Evolutionary conservation across 2,113 vertebrate species (phyloP).

Genomic region (Desmodus rotundus): DNA sequence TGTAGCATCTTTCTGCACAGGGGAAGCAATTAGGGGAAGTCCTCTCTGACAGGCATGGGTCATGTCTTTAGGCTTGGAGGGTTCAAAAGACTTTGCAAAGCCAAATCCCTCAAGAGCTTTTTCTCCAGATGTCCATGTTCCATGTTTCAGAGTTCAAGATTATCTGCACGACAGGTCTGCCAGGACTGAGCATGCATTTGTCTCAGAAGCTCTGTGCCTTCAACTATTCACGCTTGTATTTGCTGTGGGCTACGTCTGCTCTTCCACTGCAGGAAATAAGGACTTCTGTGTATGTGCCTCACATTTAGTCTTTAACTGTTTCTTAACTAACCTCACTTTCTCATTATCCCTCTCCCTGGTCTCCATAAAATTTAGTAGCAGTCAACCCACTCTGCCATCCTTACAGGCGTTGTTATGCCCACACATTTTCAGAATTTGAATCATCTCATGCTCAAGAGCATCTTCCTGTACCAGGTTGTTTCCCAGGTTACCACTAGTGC

Average conservation of each 20-base stretch:
- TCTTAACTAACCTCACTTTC: background rate
- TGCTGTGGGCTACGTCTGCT: background rate
- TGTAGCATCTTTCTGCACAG: background rate
- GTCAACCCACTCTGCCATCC: background rate
- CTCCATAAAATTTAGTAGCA: background rate
- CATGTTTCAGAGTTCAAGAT: background rate
- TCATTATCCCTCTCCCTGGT: background rate
- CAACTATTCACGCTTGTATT: background rate
- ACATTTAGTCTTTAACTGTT: background rate
- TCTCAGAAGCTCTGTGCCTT: background rate
- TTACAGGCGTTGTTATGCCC: background rate
- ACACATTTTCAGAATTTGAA: background rate
- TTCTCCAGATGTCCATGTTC: background rate
- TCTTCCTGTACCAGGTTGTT: background rate
- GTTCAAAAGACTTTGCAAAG: background rate
- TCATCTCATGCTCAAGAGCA: background rate
- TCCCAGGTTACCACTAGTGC: background rate
- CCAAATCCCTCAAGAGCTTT: background rate
- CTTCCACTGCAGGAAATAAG: background rate
- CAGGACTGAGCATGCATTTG: background rate
- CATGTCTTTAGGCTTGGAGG: background rate
- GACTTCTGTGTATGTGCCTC: background rate
- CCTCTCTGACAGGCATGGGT: rapidly evolving
- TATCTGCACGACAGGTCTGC: background rate
- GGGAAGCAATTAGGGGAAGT: background rate